Evolutionary conservation across 2,797 vertebrate species (phyloP), one percentile per base, ranked within the genome.

Genomic region (Squalus acanthias): DNA sequence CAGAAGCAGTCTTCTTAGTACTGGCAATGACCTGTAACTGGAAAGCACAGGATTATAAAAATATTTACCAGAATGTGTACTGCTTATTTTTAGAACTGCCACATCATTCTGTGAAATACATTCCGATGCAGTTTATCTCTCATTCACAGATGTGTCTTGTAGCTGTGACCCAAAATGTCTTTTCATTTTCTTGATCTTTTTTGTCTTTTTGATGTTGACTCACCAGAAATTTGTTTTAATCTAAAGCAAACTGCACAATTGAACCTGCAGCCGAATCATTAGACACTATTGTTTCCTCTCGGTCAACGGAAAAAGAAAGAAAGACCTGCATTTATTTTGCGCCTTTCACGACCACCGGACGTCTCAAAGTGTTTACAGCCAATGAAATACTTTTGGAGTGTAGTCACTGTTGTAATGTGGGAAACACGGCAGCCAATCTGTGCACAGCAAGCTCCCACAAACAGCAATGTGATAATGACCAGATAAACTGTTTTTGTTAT

Each of bases 81-180:
- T 29, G 24, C 20, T 74, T 95, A 95, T 95, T 74, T 95, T 95
- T 74, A 74, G 94, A 74, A 95, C 24, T 72, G 69, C 93, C 50
- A 72, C 69, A 53, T 74, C 39, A 95, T 74, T 72, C 26, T 95
- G 94, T 29, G 29, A 26, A 95, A 50, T 74, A 17, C 13, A 95
- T 72, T 57, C 46, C 69, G 33, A 29, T 50, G 22, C 7, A 15
- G 69, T 95, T 95, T 95, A 95, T 95, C 94, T 95, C 22, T 3
- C 33, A 46, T 74, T 95, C 69, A 95, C 94, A 95, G 93, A 70
- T 57, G 46, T 26, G 20, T 57, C 29, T 17, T 72, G 94, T 33
- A 95, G 46, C 39, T 74, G 69, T 20, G 24, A 39, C 22, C 65
- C 24, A 95, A 46, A 53, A 26, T 70, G 67, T 17, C 3, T 46